Conservation (phyloP, 2,113 vertebrate genomes). For the Alouatta palliata region DNA sequence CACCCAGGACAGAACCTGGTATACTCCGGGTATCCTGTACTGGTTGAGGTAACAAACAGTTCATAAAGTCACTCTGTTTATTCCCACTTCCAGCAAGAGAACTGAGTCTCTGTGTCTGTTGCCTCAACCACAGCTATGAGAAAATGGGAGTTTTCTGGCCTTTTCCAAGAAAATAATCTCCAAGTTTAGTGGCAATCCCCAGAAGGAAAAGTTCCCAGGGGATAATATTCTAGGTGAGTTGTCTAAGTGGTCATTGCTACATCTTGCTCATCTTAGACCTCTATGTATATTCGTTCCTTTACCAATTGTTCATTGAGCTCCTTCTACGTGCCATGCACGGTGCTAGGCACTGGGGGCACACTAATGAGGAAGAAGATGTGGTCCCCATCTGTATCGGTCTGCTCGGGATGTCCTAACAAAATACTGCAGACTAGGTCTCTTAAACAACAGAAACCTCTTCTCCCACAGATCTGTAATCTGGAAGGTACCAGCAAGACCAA, state of each 20-base stretch:
- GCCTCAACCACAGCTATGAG: neutral
- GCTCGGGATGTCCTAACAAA: neutral
- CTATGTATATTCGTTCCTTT: neutral
- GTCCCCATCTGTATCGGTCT: neutral
- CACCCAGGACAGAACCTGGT: neutral
- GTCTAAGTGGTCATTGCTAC: neutral
- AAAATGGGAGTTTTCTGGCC: neutral
- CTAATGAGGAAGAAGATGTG: neutral
- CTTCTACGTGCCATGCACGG: neutral
- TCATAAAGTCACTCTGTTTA: neutral
- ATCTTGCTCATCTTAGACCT: neutral
- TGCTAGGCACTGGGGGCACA: neutral
- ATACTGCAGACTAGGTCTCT: neutral
- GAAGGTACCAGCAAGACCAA: neutral
- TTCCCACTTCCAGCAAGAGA: neutral
- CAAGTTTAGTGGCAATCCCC: neutral
- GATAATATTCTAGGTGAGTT: neutral
- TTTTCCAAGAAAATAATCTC: neutral
- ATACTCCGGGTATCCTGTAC: neutral
- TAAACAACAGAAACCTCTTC: neutral
- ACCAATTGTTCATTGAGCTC: neutral
- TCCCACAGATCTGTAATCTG: neutral
- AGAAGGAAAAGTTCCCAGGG: neutral
- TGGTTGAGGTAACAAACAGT: neutral
- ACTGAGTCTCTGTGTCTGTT: neutral